These are phyloP conservation scores for Hiodon alosoides DNA, from an alignment of 2,113 vertebrate genomes.

Conservation along the genomic window DNA sequence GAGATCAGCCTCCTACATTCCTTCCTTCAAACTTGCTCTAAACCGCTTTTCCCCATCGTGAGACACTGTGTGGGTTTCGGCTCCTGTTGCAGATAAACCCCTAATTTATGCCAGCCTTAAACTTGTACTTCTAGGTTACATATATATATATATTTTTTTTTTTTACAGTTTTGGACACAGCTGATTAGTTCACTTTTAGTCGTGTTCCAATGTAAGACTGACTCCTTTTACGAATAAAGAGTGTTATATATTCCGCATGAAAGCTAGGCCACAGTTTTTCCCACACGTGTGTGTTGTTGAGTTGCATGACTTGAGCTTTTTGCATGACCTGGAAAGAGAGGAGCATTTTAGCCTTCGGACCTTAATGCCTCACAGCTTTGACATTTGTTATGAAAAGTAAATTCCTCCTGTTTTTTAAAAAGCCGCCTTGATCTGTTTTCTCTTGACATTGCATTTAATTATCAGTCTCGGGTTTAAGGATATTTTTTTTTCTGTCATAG, in stretches of 20 bases:
- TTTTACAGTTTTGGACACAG: background rate
- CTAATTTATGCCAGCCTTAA: slow-evolving; percentile 17
- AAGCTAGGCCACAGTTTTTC: background rate
- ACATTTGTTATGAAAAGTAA: background rate
- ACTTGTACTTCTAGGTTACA: background rate
- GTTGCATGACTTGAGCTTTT: slow-evolving; percentile 38
- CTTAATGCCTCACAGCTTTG: slow-evolving; percentile 5
- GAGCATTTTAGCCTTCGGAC: background rate
- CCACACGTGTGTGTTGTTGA: background rate
- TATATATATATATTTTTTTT: background rate
- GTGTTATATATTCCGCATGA: slow-evolving; percentile 12
- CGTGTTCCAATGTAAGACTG: background rate
- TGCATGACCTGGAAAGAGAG: slow-evolving; percentile 36
- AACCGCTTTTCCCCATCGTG: background rate
- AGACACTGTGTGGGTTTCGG: slow-evolving; percentile 5
- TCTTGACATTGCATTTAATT: background rate
- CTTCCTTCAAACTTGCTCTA: slow-evolving; percentile 2
- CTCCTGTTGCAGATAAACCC: slow-evolving; percentile 3
- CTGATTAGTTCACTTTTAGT: background rate
- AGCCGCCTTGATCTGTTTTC: background rate
- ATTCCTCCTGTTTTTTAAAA: background rate
- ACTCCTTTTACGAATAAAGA: slow-evolving; percentile 8
- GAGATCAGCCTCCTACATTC: slow-evolving; percentile 1
- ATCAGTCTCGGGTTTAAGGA: background rate
- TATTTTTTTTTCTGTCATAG: background rate